phyloP scores from a whole-genome alignment of 2,113 vertebrate species.

The Oreochromis aureus region DNA sequence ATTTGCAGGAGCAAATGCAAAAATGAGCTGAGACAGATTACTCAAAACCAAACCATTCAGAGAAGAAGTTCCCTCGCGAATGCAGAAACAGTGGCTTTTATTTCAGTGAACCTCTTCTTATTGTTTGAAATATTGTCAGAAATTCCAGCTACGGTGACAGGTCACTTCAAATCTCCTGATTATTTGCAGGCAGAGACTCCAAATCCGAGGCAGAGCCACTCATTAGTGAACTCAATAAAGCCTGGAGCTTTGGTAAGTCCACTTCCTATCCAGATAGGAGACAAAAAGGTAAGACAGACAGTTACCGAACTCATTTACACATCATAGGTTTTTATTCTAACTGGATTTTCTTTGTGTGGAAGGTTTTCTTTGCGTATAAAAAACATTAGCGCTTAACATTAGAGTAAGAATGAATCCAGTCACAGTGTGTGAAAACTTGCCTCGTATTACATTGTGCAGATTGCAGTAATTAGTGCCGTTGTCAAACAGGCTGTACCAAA shows the following conservation, averaged over 20 bases:
- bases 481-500: slow-evolving; percentile 47
- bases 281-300: background rate
- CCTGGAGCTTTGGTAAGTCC: slow-evolving; percentile 49
- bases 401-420: background rate
- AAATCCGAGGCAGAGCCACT: slow-evolving; percentile 50
- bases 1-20: background rate
- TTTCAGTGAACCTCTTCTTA: background rate
- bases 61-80: background rate
- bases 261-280: slow-evolving; percentile 30
- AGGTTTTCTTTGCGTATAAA: background rate
- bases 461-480: slow-evolving; percentile 63
- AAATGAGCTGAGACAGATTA: background rate
- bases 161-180: background rate
- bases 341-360: background rate
- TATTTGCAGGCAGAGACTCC: slow-evolving; percentile 23
- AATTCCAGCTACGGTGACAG: background rate
- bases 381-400: background rate
- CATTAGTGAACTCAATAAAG: slow-evolving; percentile 48
- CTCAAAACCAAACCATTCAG: background rate
- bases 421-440: background rate
- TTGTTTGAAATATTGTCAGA: background rate
- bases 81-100: background rate
- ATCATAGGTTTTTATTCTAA: background rate
- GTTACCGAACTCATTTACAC: background rate
- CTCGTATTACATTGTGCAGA: slow-evolving; percentile 39